Percentiles rank a stretch among this genome's conserved stretches.
Evolutionary conservation across 1,140 invertebrate genomes (phyloP).

Genomic region (Rhynchophorus ferrugineus): DNA sequence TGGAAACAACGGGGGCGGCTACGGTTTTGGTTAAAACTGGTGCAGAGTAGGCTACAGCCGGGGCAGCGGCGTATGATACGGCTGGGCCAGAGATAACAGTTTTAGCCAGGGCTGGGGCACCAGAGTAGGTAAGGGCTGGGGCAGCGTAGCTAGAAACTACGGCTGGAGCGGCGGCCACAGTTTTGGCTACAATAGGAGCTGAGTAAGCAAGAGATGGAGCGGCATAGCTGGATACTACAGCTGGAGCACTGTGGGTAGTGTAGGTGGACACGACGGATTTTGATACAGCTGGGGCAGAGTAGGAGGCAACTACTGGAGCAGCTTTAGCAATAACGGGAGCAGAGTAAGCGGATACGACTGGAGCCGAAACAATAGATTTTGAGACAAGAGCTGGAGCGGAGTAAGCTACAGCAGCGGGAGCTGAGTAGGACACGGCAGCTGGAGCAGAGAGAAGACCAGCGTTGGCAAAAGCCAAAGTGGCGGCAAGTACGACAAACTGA

Average conservation of each 20-base stretch:
- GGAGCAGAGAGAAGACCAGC: slow-evolving; percentile 26
- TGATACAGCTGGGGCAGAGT: slow-evolving; percentile 37
- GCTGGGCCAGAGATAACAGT: too few relatives aligned
- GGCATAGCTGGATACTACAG: slow-evolving; percentile 43
- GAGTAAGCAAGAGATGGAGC: too few relatives aligned
- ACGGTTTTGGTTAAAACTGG: too few relatives aligned
- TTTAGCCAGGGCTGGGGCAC: too few relatives aligned
- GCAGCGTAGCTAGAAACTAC: too few relatives aligned
- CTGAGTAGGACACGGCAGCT: slow-evolving; percentile 7
- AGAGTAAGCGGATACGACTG: slow-evolving; percentile 3
- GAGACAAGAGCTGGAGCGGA: slow-evolving; percentile 2
- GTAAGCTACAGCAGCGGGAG: slow-evolving; percentile 3
- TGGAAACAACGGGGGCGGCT: too few relatives aligned
- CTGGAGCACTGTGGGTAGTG: slow-evolving; percentile 43
- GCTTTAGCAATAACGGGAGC: slow-evolving; percentile 1
- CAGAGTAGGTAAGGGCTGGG: too few relatives aligned
- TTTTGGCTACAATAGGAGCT: too few relatives aligned
- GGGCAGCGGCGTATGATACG: too few relatives aligned
- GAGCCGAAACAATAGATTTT: slow-evolving; percentile 24
- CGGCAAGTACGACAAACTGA: slow-evolving; percentile 27
- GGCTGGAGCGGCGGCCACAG: too few relatives aligned
- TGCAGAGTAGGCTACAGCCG: too few relatives aligned
- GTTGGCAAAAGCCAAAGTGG: slow-evolving; percentile 30
- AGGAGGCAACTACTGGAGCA: slow-evolving; percentile 20
- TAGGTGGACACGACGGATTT: slow-evolving; percentile 45